phyloP scores from a whole-genome alignment of 2,797 vertebrate genomes.

The Cossypha caffra region DNA sequence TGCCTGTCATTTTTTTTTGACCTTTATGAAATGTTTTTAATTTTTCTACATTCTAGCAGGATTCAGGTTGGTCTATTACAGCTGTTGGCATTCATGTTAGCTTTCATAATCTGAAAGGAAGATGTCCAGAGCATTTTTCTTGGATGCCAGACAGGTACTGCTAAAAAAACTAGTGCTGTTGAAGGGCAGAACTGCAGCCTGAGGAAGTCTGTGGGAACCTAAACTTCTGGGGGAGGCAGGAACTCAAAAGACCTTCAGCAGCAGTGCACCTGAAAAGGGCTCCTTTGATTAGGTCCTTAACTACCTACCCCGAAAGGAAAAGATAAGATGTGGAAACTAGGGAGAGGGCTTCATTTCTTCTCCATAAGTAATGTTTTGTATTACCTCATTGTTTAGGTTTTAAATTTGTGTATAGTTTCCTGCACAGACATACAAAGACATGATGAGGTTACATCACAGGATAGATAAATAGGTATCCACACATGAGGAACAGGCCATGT shows the following conservation, averaged over 20 bases:
- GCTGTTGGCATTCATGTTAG: background rate
- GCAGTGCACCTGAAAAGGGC: background rate
- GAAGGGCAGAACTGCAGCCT: background rate
- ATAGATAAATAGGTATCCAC: background rate
- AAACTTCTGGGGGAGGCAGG: background rate
- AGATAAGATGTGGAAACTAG: background rate
- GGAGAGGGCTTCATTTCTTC: background rate
- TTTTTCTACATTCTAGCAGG: background rate
- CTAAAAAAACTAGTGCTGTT: background rate
- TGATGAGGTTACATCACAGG: background rate
- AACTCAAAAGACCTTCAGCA: background rate
- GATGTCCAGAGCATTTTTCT: background rate
- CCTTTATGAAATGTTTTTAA: background rate
- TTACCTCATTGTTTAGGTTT: background rate
- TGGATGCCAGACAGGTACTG: background rate
- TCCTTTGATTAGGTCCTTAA: background rate
- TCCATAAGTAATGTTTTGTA: background rate
- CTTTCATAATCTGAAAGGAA: background rate
- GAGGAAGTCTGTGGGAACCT: background rate
- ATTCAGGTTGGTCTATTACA: background rate
- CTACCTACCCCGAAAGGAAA: background rate
- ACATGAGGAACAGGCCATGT: accelerated
- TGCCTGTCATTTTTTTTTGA: background rate
- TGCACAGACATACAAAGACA: background rate
- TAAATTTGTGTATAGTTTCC: background rate